Conservation (phyloP, 1,140 invertebrate species). For the Apolygus lucorum region DNA sequence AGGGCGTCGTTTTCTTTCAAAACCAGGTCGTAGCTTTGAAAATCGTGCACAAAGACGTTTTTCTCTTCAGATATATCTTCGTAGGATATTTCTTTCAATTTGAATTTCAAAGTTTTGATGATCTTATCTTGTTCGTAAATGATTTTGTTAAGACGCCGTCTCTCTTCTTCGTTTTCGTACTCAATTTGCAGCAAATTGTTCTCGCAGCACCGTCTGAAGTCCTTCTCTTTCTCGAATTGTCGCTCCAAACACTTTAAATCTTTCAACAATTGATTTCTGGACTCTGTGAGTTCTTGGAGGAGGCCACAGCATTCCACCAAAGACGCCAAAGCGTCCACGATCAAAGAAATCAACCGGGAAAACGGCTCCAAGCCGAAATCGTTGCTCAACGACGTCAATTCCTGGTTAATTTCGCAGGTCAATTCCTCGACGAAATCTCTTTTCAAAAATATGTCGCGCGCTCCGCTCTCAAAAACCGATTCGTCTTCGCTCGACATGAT, state of each 20-base stretch:
- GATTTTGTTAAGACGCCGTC: background rate
- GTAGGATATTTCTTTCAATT: background rate
- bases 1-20: conserved; percentile 18
- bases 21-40: conserved; percentile 9
- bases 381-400: conserved; percentile 2
- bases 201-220: conserved; percentile 15
- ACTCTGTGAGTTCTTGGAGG: conserved; percentile 3
- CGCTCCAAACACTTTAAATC: conserved; percentile 23
- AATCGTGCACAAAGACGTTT: conserved; percentile 1
- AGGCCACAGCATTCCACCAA: conserved; percentile 16
- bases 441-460: background rate
- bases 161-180: conserved; percentile 24
- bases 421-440: conserved; percentile 19
- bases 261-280: conserved; percentile 3
- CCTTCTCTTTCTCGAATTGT: conserved; percentile 25
- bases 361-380: conserved; percentile 7
- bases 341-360: background rate
- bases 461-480: background rate
- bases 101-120: conserved; percentile 4
- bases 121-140: conserved; percentile 20
- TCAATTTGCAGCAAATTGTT: conserved; percentile 22
- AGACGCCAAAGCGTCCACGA: conserved; percentile 21
- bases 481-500: conserved; percentile 5
- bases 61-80: background rate
- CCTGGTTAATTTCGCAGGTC: conserved; percentile 21